Conservation (phyloP, 1,140 invertebrate genomes). For the Tetraneura akinire region DNA sequence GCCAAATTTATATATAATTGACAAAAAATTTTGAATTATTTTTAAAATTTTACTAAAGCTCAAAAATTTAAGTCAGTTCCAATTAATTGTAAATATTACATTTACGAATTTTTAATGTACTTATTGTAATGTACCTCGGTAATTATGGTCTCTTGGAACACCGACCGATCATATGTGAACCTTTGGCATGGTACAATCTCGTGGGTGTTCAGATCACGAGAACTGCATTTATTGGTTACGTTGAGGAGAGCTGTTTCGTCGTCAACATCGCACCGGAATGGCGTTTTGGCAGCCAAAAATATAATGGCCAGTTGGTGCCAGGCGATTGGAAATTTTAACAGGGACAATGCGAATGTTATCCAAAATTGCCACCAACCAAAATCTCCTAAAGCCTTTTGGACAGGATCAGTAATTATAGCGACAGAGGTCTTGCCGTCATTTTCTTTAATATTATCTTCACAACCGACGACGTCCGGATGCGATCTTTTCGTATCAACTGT, state of each 20-base stretch:
- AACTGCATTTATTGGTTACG: constrained; percentile 25
- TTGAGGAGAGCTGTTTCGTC: not conserved
- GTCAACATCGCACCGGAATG: constrained; percentile 62
- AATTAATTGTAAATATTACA: too few relatives aligned
- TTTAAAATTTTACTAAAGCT: too few relatives aligned
- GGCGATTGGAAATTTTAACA: constrained; percentile 69
- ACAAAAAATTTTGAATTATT: too few relatives aligned
- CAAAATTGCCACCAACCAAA: constrained; percentile 66
- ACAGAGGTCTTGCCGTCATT: not conserved
- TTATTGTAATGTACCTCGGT: constrained; percentile 65
- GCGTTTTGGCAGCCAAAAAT: constrained; percentile 67
- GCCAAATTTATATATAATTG: too few relatives aligned
- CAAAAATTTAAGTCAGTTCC: too few relatives aligned
- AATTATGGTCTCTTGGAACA: constrained; percentile 72
- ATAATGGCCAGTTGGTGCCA: constrained; percentile 70
- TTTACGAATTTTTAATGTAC: too few relatives aligned
- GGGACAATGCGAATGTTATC: constrained; percentile 67
- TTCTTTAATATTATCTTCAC: not conserved
- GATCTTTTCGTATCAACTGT: not conserved
- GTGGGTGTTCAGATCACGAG: constrained; percentile 31
- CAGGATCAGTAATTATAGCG: constrained; percentile 53
- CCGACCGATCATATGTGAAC: constrained; percentile 66
- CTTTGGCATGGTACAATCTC: constrained; percentile 60
- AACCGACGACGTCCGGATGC: not conserved
- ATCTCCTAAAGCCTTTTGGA: constrained; percentile 62